These are phyloP conservation scores for Dasyornis broadbenti DNA, from an alignment of 2,113 vertebrate genomes.

Conservation along the genomic window DNA sequence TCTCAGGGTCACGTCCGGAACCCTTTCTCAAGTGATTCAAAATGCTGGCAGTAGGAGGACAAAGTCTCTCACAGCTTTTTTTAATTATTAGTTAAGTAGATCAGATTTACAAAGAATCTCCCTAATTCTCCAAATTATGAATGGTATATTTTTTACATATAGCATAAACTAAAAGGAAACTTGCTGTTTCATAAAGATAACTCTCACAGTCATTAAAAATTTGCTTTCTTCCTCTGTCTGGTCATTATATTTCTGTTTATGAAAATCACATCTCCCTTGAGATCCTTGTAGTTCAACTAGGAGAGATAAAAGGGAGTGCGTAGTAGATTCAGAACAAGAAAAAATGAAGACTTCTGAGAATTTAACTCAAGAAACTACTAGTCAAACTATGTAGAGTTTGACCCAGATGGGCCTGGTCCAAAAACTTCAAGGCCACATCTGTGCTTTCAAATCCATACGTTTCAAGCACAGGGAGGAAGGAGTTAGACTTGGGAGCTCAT, in stretches of 20 bases:
- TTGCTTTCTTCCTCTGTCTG: conserved; percentile 61
- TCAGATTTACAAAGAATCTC: background rate
- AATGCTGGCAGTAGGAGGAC: background rate
- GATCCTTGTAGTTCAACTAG: conserved; percentile 59
- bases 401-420: conserved; percentile 44
- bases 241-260: conserved; percentile 70
- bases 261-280: conserved; percentile 70
- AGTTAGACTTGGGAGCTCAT: conserved; percentile 49
- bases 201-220: conserved; percentile 54
- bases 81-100: background rate
- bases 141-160: background rate
- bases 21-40: background rate
- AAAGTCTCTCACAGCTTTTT: background rate
- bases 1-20: background rate
- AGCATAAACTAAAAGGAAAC: background rate
- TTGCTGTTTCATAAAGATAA: background rate
- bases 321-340: conserved; percentile 52
- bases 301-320: conserved; percentile 70
- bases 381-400: conserved; percentile 22
- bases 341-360: conserved; percentile 30
- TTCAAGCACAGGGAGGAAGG: conserved; percentile 13
- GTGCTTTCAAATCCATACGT: conserved; percentile 27
- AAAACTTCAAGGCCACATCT: conserved; percentile 50
- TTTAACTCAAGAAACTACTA: conserved; percentile 39
- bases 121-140: background rate